Base-by-base conservation (phyloP, 2,113 vertebrate species). In the Rafetus swinhoei region DNA sequence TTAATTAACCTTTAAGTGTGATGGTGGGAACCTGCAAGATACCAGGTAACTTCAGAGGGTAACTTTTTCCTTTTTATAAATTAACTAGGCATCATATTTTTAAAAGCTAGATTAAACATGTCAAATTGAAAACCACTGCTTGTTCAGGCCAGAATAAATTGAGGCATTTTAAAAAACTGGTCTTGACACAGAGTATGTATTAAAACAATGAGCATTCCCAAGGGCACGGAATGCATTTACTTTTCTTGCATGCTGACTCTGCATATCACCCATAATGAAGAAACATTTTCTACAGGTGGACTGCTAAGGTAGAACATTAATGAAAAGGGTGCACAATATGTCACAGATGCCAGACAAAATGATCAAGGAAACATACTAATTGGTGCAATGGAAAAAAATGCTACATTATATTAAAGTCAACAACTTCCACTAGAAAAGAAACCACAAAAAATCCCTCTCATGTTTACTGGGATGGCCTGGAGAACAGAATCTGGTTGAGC, bases 371-470 rank as follows among this genome's bases (percentile, higher is more conserved):
- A 84, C 69, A 52, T 79, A 80, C 79, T 79, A 85, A 89, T 27
- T 4, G 69, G 57, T 79, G 89, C 85, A 56, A 85, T 6, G 90
- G 89, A 91, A 93, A 94, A 22, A 56, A 84, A 56, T 86, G 83
- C 90, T 93, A 83, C 80, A 69, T 39, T 84, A 86, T 62, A 65
- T 86, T 62, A 89, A 82, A 81, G 90, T 91, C 93, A 96, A 93
- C n/a, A 87, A 93, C 84, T 91, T 97, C 92, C 94, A 95, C 89
- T 87, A 22, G 21, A 85, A 92, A 84, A 57, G 95, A 97, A 97
- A 97, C 95, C 96, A 97, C 95, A 97, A 93, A 95, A 94, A 80
- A 79, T 29, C 77, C 90, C 85, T 0, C 0, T n/a, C 69, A 79
- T 27, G 89, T 87, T 85, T 91, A 81, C 25, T 53, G 62, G 86